Evolutionary conservation across 1,140 invertebrate genomes (phyloP).

Genomic region (Brachionus sp.): DNA sequence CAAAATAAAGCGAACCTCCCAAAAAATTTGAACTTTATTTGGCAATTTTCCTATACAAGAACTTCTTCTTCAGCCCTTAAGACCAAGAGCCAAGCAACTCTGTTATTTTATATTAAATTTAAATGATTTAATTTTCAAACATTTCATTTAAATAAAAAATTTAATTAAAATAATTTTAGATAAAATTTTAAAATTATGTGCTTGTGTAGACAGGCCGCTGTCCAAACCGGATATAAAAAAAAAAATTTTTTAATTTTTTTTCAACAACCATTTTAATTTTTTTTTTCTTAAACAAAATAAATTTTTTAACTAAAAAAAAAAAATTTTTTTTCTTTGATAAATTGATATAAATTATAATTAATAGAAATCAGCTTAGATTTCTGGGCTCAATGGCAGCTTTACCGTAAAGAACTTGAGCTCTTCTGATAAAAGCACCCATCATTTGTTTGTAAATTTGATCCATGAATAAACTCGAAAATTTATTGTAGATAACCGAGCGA

Average conservation of each 20-base stretch:
- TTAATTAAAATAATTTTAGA: too few species aligned
- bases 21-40: too few species aligned
- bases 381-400: conserved; percentile 51
- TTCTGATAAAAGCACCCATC: conserved; percentile 83
- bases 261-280: background rate
- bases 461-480: conserved; percentile 86
- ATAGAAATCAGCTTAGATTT: conserved; percentile 19
- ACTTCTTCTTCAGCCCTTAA: too few species aligned
- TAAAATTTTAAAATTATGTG: too few species aligned
- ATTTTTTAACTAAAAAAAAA: conserved; percentile 21
- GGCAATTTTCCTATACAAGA: too few species aligned
- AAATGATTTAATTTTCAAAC: too few species aligned
- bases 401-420: conserved; percentile 76
- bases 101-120: background rate
- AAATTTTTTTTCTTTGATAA: background rate
- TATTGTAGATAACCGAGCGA: conserved; percentile 75
- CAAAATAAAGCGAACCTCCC: too few species aligned
- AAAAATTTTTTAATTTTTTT: too few species aligned
- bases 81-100: too few species aligned
- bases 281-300: background rate
- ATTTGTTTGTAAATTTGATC: conserved; percentile 90
- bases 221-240: background rate
- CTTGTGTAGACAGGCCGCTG: too few species aligned
- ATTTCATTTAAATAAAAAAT: background rate
- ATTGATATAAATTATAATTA: background rate